Percentiles rank a stretch among this genome's conserved stretches.
These are phyloP conservation scores for Natrix natrix DNA, from an alignment of 2,797 vertebrate genomes.

Conservation along the genomic window DNA sequence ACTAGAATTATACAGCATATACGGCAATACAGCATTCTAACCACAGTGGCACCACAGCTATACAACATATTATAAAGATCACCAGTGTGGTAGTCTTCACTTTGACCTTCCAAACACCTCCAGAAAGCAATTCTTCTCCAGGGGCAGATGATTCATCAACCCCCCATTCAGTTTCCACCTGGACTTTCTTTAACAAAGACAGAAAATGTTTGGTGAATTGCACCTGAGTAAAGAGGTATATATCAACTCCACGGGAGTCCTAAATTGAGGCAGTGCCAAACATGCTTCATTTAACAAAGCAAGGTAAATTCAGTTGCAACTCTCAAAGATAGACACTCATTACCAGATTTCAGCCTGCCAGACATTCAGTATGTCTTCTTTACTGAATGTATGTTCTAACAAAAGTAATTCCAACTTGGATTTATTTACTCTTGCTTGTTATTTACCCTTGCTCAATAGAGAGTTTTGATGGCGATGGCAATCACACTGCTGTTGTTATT, in stretches of 20 bases:
- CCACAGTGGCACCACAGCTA: neutral
- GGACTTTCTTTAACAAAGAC: neutral
- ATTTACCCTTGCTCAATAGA: neutral
- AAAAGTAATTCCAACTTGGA: neutral
- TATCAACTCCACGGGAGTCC: neutral
- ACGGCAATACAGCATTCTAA: neutral
- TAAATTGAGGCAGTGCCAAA: constrained; percentile 5
- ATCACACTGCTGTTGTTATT: neutral
- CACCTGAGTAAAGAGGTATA: neutral
- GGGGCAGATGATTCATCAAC: neutral
- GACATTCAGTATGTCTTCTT: neutral
- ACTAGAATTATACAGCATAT: neutral
- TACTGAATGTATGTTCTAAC: constrained; percentile 11
- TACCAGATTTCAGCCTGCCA: neutral
- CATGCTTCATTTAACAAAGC: constrained; percentile 26
- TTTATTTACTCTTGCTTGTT: neutral
- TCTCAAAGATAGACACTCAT: neutral
- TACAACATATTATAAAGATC: constrained; percentile 28
- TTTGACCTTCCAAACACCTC: constrained; percentile 29
- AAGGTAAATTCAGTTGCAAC: neutral
- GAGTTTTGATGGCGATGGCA: neutral
- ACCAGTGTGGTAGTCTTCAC: neutral
- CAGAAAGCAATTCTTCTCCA: constrained; percentile 6
- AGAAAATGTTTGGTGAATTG: neutral
- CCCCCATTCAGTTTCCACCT: fast-evolving